A percentile compares a stretch with the other conserved stretches of the same genome.
Conservation (phyloP, 2,113 vertebrate species). For the Entosphenus tridentatus region DNA sequence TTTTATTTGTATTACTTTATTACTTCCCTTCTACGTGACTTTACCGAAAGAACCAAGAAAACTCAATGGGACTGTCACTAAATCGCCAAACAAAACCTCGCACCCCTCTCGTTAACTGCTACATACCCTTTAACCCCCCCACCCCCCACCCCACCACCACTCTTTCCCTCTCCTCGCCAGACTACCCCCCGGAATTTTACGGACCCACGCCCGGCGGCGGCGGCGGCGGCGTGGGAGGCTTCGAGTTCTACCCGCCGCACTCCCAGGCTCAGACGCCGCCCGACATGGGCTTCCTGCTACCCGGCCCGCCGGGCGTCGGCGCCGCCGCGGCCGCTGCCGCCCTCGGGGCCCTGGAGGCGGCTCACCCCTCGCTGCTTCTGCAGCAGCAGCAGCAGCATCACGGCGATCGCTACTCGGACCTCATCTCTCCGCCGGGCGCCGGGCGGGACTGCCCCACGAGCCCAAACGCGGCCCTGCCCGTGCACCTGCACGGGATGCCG, state of each 20-base stretch:
- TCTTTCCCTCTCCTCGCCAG: background rate
- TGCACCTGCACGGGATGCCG: background rate
- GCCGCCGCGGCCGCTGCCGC: background rate
- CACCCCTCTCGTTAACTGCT: too few species aligned
- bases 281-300: conserved; percentile 2
- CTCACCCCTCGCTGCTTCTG: too few species aligned
- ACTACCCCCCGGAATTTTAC: background rate
- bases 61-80: too few species aligned
- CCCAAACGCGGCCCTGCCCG: background rate
- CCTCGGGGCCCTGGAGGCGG: too few species aligned
- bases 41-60: too few species aligned
- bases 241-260: background rate
- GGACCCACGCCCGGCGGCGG: background rate
- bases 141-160: background rate
- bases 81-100: too few species aligned
- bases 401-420: background rate
- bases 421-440: background rate
- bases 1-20: too few species aligned
- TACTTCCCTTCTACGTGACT: too few species aligned
- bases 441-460: background rate
- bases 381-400: background rate
- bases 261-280: background rate
- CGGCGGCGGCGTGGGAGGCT: background rate
- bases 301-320: background rate
- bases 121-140: background rate